Base-by-base conservation (phyloP, 2,797 vertebrate genomes). In the Pampus argenteus region DNA sequence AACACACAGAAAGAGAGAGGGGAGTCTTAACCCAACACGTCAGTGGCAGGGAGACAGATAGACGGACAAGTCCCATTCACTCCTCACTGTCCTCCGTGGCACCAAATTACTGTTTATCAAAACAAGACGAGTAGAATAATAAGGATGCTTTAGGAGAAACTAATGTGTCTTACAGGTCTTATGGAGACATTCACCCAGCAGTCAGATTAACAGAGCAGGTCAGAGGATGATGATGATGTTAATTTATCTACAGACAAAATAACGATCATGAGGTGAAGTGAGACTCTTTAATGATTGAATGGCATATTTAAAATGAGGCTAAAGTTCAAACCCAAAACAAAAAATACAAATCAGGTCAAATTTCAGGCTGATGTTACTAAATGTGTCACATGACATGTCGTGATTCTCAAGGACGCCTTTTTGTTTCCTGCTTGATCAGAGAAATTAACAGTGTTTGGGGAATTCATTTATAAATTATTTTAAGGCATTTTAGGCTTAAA, bases 91-190 rank as follows among this genome's bases (percentile, higher is more conserved):
- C 89, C 83, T 82, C 83, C 75, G 50, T 89, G 90, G 90, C 92
- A 91, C 88, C 87, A 92, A 88, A 92, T 92, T 82, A 91, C 89
- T 89, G 82, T 92, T 92, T 87, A 89, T 93, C 86, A 85, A 87
- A 92, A 86, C 87, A 89, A 86, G 86, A 88, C 66, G 77, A 67
- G 81, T 69, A 8, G 45, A 23, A 82, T 85, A 85, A 85, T 88
- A 78, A 81, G 81, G 79, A 88, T 84, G 52, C 77, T 82, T 81
- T 74, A 49, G 78, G 64, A 74, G 76, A 76, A 78, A 57, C 75
- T 87, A 76, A 89, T 79, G 73, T 68, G 42, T 72, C 59, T 64
- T 22, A 23, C 23, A 57, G 69, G 77, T 60, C 75, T 59, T 29
- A 4, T 54, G 62, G 62, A 55, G 66, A 77, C 70, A 54, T 66